Evolutionary conservation across 2,888 invertebrate species (phyloP).

Genomic region (Drosophila nr. fundita): DNA sequence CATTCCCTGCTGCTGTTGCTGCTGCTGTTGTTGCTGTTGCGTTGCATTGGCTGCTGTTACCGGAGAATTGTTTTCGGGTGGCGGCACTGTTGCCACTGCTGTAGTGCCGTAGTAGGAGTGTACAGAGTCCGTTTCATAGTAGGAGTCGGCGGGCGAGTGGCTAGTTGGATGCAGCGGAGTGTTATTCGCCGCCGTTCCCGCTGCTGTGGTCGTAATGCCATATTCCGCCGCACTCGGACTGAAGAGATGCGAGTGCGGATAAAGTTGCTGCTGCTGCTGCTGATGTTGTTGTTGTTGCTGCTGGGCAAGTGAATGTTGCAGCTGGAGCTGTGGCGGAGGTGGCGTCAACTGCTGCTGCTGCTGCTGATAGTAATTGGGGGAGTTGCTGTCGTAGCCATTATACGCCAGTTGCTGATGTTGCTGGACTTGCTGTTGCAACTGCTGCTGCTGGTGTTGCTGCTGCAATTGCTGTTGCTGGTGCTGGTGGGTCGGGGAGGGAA

Average conservation of each 20-base stretch:
- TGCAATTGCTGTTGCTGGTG: slow-evolving; percentile 57
- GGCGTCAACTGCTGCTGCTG: slow-evolving; percentile 75
- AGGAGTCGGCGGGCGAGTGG: slow-evolving; percentile 84
- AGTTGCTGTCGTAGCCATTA: slow-evolving; percentile 77
- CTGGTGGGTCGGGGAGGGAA: slow-evolving; percentile 65
- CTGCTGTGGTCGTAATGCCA: slow-evolving; percentile 82
- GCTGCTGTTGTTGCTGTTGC: slow-evolving; percentile 56
- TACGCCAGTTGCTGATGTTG: slow-evolving; percentile 76
- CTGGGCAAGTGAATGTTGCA: slow-evolving; percentile 58
- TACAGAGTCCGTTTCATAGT: slow-evolving; percentile 84
- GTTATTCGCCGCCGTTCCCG: slow-evolving; percentile 63
- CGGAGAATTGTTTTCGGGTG: slow-evolving; percentile 79
- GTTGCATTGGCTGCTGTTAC: slow-evolving; percentile 71
- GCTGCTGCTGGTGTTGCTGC: slow-evolving; percentile 67
- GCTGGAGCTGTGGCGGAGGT: slow-evolving; percentile 65
- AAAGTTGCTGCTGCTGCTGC: slow-evolving; percentile 71
- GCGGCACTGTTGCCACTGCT: slow-evolving; percentile 78
- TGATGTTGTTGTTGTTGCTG: slow-evolving; percentile 50
- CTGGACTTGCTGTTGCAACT: slow-evolving; percentile 63
- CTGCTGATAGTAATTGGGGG: slow-evolving; percentile 73
- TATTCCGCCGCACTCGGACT: slow-evolving; percentile 85
- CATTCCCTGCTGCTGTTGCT: slow-evolving; percentile 44
- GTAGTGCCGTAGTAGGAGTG: slow-evolving; percentile 83
- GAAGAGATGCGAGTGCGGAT: slow-evolving; percentile 84
- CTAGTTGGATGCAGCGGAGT: slow-evolving; percentile 83